Conservation (phyloP, 2,888 invertebrate species). For the Mythimna loreyi region DNA sequence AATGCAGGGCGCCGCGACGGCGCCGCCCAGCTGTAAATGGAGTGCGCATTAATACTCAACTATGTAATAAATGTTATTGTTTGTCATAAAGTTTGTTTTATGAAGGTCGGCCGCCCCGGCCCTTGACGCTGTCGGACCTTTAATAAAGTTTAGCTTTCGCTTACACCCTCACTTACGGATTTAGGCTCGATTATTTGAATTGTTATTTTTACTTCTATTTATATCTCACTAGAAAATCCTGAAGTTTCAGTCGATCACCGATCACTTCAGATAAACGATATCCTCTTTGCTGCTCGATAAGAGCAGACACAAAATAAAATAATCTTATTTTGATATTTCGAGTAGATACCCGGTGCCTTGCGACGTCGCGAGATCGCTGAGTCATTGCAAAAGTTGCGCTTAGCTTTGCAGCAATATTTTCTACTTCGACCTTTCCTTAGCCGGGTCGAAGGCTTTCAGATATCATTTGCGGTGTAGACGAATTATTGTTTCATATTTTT, state of each 20-base stretch:
- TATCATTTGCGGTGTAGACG: slow-evolving; percentile 67
- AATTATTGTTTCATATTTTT: slow-evolving; percentile 56
- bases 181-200: slow-evolving; percentile 73
- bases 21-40: slow-evolving; percentile 85
- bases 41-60: slow-evolving; percentile 87
- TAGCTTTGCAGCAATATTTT: slow-evolving; percentile 80
- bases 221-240: slow-evolving; percentile 50
- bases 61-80: slow-evolving; percentile 90
- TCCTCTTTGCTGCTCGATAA: slow-evolving; percentile 67
- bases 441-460: slow-evolving; percentile 65
- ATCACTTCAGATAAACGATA: slow-evolving; percentile 69
- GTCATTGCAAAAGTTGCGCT: slow-evolving; percentile 83
- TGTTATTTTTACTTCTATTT: slow-evolving; percentile 67
- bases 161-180: slow-evolving; percentile 75
- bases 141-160: slow-evolving; percentile 83
- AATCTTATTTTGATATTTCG: slow-evolving; percentile 82
- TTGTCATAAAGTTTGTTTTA: slow-evolving; percentile 89
- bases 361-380: slow-evolving; percentile 77
- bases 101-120: slow-evolving; percentile 82
- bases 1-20: slow-evolving; percentile 77
- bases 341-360: slow-evolving; percentile 75
- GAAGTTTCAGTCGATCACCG: slow-evolving; percentile 61
- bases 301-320: slow-evolving; percentile 78
- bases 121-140: slow-evolving; percentile 79
- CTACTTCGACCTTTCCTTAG: slow-evolving; percentile 72